A percentile compares a stretch with the other conserved stretches of the same genome.
Conservation (phyloP, 2,113 vertebrate species). For the Oreochromis spilurus region DNA sequence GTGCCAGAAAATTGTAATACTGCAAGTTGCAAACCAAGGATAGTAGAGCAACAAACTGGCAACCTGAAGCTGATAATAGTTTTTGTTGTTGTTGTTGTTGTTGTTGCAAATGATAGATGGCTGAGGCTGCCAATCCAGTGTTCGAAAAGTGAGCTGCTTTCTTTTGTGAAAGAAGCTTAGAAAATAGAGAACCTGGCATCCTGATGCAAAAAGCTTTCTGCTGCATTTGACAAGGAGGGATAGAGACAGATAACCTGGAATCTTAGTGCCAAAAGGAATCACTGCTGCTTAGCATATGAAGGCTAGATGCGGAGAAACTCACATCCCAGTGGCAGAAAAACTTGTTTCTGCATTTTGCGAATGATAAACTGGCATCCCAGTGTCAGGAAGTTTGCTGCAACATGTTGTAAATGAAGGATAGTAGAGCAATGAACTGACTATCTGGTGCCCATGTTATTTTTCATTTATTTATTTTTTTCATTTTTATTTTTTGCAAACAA, state of each 20-base stretch:
- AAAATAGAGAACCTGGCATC: not conserved
- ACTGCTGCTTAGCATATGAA: not conserved
- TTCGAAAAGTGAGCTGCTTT: not conserved
- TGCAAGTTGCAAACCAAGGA: too few relatives aligned
- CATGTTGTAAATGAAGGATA: not conserved
- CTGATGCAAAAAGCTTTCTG: not conserved
- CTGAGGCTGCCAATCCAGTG: not conserved
- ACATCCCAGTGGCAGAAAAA: not conserved
- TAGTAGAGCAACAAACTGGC: too few relatives aligned
- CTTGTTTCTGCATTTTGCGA: not conserved
- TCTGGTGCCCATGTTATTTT: not conserved
- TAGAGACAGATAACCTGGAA: not conserved
- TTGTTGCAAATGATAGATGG: not conserved
- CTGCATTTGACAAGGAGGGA: not conserved
- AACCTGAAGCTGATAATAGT: not conserved
- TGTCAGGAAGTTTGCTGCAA: not conserved
- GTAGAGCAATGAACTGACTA: not conserved
- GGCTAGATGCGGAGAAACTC: not conserved
- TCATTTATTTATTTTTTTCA: not conserved
- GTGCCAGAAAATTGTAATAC: too few relatives aligned
- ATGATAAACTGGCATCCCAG: not conserved
- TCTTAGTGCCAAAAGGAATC: not conserved
- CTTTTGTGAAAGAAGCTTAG: not conserved
- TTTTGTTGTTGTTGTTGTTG: not conserved
- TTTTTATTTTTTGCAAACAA: not conserved